Conservation (phyloP, 2,888 invertebrate species). For the Aplocera efformata region DNA sequence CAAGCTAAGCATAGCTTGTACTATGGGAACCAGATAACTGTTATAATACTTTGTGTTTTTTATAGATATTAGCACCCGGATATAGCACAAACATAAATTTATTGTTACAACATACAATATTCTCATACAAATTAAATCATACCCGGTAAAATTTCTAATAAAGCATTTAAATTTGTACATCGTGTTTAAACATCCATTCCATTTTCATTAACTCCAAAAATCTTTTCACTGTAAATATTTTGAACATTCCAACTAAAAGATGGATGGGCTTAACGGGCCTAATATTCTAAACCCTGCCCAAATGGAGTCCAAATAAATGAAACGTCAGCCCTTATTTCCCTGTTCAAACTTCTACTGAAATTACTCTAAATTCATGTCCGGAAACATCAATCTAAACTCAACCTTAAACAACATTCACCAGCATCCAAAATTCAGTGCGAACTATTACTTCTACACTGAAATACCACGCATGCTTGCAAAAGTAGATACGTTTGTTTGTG, state of each 20-base stretch:
- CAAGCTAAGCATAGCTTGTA: too few species aligned
- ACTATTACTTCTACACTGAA: conserved; percentile 5
- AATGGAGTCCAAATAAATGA: conserved; percentile 46
- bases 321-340: conserved; percentile 33
- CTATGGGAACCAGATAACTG: too few species aligned
- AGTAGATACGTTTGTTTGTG: conserved; percentile 11
- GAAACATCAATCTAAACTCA: not conserved
- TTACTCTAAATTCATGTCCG: conserved; percentile 25
- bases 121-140: too few species aligned
- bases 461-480: conserved; percentile 14
- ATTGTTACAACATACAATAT: too few species aligned
- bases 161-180: too few species aligned
- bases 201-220: conserved; percentile 4
- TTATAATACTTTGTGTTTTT: too few species aligned
- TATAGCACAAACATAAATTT: too few species aligned
- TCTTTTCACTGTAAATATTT: conserved; percentile 5
- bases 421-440: not conserved
- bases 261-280: conserved; percentile 19
- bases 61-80: too few species aligned
- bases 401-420: not conserved
- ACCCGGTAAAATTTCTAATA: too few species aligned
- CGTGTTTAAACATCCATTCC: too few species aligned
- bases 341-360: conserved; percentile 30
- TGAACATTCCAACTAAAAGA: conserved; percentile 21
- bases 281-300: conserved; percentile 30